Evolutionary conservation across 2,888 invertebrate species (phyloP), one percentile per base, ranked within the genome.

Genomic region (Sarcophaga carnaria): DNA sequence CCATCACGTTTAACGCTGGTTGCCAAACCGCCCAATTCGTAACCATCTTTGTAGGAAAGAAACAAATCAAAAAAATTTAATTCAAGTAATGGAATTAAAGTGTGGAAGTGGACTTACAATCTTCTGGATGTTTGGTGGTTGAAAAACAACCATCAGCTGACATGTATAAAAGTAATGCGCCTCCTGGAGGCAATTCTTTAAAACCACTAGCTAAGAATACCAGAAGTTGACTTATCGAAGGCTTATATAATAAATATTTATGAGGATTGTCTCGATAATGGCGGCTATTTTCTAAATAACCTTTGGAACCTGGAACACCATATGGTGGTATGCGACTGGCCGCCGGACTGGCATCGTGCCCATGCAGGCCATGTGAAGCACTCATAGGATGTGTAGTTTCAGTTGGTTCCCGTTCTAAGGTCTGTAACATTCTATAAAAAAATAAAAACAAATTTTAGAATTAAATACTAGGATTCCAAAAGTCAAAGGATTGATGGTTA

Each of bases 181-280:
- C 98, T 92, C 97, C 97, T 4, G 97, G 96, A 12, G 98, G 97
- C 89, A 99, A 95, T 94, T 99, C 99, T 93, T 98, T 98, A 94
- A 98, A 98, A 87, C 98, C 97, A 91, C 96, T 97, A 84, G 97
- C 97, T 90, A 99, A 95, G 94, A 98, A 99, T 88, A 98, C 97
- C 93, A 98, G 95, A 83, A 99, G 96, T 94, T 99, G 98, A 93
- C 97, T 97, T 90, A 98, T 96, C 75, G 98, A 97, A 82, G 99
- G 99, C 94, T 98, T 98, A 94, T 98, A 99, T 90, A 99, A 95
- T 90, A 99, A 95, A 94, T 98, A 98, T 94, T 99, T 99, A 94
- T 99, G 99, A 64, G 99, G 99, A 94, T 99, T 99, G 94, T 97
- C 97, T 91, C 97, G 94, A 92, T 96, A 95, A 83, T 94, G 93